Evolutionary conservation across 2,113 vertebrate genomes (phyloP), one percentile per base, ranked within the genome.

Genomic region (Arothron firmamentum): DNA sequence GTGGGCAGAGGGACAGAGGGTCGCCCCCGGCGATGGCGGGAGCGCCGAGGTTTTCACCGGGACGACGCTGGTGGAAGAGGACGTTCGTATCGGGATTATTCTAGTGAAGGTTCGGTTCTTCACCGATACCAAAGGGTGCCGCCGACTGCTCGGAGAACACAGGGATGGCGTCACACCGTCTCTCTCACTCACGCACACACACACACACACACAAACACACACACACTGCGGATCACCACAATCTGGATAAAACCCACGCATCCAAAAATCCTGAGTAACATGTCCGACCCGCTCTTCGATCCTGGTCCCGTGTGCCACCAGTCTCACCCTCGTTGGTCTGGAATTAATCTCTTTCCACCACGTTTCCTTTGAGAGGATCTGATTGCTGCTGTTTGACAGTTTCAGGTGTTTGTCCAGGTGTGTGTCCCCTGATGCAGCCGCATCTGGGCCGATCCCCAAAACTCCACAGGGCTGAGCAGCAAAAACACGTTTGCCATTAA

Each of bases 101-200:
- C 34, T 12, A 51, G 50, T 21, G 53, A 75, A 70, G 62, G 58
- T 67, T 67, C 65, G 70, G 61, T 59, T 2, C 25, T 74, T 76
- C 75, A 77, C 65, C 83, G 59, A 88, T 69, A 85, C 80, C 83
- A 87, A 89, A 87, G 78, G 88, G 88, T 76, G 58, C 68, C 51
- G 62, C 55, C 66, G 82, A 75, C 55, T 48, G 65, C 61, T 80
- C 82, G 78, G 63, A 69, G 74, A 64, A 8, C 23, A 62, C 62
- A 61, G 62, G 79, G 72, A 68, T 52, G 69, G 52, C 80, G 65
- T 28, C 56, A 56, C 56, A 23, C 49, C 51, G 18, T 65, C 55
- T 63, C 61, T 55, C 23, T 53, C 43, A 72, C 64, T 55, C 62
- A 56, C 49, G 50, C 60, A 49, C 38, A 64, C 25, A 52, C 34